Evolutionary conservation across 2,888 invertebrate species (phyloP).

Genomic region (Notodonta dromedarius): DNA sequence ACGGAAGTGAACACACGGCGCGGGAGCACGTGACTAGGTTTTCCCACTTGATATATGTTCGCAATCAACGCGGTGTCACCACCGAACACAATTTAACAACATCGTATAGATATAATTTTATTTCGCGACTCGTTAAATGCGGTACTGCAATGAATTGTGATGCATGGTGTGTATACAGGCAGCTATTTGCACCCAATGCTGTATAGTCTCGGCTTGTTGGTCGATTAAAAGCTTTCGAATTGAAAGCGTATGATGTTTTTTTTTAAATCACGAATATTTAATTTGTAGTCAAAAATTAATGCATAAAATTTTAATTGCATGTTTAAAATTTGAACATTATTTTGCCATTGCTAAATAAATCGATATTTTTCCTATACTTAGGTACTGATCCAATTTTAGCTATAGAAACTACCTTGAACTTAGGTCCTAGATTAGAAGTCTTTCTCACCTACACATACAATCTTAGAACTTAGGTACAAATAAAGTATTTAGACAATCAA

Average conservation of each 20-base stretch:
- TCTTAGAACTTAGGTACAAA: too few species aligned
- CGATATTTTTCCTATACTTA: too few species aligned
- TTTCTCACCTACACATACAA: too few species aligned
- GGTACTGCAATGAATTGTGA: slow-evolving; percentile 34
- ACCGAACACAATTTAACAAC: slow-evolving; percentile 45
- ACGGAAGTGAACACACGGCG: slow-evolving; percentile 19
- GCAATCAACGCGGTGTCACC: slow-evolving; percentile 59
- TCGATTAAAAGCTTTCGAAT: slow-evolving; percentile 4
- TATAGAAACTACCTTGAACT: too few species aligned
- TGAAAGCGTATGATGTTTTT: background rate
- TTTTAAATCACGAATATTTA: too few species aligned
- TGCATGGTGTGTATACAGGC: slow-evolving; percentile 18
- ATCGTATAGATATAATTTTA: slow-evolving; percentile 62
- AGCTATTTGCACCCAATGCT: slow-evolving; percentile 14
- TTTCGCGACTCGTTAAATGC: slow-evolving; percentile 54
- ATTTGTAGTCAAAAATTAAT: too few species aligned
- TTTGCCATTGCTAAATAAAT: too few species aligned
- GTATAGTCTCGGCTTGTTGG: background rate
- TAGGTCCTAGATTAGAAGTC: too few species aligned
- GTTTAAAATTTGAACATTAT: too few species aligned
- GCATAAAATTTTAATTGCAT: too few species aligned
- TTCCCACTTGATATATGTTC: slow-evolving; percentile 53
- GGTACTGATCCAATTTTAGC: too few species aligned
- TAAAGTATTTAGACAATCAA: too few species aligned
- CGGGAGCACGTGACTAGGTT: slow-evolving; percentile 32